Percentiles rank a stretch among this genome's conserved stretches.
These are phyloP conservation scores for Enteromius viviparus DNA, from an alignment of 2,797 vertebrate species.

Conservation along the genomic window DNA sequence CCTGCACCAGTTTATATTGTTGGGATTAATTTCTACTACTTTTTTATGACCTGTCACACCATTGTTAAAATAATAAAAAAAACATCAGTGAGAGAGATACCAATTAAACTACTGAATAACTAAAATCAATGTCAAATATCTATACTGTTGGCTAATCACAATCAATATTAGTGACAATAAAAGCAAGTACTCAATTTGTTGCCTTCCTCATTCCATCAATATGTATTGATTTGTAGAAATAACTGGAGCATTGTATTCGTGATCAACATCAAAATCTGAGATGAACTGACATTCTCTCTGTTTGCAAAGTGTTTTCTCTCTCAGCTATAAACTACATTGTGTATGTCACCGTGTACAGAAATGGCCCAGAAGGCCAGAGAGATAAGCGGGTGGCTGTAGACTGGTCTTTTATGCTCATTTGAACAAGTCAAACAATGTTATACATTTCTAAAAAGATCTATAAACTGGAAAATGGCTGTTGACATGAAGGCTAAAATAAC, in stretches of 20 bases:
- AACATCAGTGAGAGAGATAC: not conserved
- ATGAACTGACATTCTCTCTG: not conserved
- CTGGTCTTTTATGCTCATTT: conserved; percentile 35
- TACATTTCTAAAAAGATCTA: conserved; percentile 9
- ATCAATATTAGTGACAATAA: not conserved
- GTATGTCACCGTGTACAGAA: not conserved
- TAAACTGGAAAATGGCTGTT: conserved; percentile 30
- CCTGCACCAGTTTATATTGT: not conserved
- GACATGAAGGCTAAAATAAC: conserved; percentile 1
- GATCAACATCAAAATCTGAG: not conserved
- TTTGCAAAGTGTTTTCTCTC: conserved; percentile 7
- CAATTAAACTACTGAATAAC: conserved; percentile 6
- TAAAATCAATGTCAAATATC: not conserved
- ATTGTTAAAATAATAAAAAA: not conserved
- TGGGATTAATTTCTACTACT: not conserved
- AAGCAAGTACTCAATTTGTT: conserved; percentile 23
- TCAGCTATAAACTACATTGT: conserved; percentile 18
- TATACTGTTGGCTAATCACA: not conserved
- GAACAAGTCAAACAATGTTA: not conserved
- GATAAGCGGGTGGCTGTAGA: conserved; percentile 37
- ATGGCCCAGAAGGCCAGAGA: conserved; percentile 40
- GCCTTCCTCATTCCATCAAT: not conserved
- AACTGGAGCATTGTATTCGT: not conserved
- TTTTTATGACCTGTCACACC: not conserved
- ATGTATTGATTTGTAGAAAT: conserved; percentile 8